Conservation (phyloP, 2,888 invertebrate genomes). For the Caenorhabditis parvicauda region DNA sequence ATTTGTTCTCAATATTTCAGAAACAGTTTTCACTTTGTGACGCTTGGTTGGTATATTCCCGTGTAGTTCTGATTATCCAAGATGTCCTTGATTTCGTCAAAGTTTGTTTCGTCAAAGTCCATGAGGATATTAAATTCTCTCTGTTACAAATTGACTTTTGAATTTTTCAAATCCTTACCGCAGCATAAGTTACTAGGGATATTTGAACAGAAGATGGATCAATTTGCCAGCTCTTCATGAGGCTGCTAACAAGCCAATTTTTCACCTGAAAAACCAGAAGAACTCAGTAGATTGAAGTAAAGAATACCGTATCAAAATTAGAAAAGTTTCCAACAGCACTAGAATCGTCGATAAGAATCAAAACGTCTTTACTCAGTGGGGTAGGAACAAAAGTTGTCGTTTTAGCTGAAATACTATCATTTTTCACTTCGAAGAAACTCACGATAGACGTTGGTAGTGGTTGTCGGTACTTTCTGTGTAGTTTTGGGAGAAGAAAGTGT, state of each 20-base stretch:
- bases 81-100: slow-evolving; percentile 6
- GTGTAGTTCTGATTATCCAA: slow-evolving; percentile 11
- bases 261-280: slow-evolving; percentile 11
- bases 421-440: too few species aligned
- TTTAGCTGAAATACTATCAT: too few species aligned
- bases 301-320: slow-evolving; percentile 23
- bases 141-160: slow-evolving; percentile 8
- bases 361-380: slow-evolving; percentile 20
- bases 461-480: too few species aligned
- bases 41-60: slow-evolving; percentile 13
- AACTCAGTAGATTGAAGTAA: too few species aligned
- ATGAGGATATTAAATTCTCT: slow-evolving; percentile 23
- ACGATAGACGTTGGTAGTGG: too few species aligned
- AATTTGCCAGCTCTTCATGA: slow-evolving; percentile 12
- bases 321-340: slow-evolving; percentile 11
- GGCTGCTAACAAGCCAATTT: slow-evolving; percentile 9
- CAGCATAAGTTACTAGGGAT: slow-evolving; percentile 16
- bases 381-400: slow-evolving; percentile 12
- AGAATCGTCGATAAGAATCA: slow-evolving; percentile 31
- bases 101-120: slow-evolving; percentile 20
- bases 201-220: slow-evolving; percentile 16
- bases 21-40: slow-evolving; percentile 3
- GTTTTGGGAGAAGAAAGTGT: too few species aligned
- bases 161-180: slow-evolving; percentile 1
- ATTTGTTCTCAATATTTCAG: neutral